Conservation (phyloP, 2,797 vertebrate genomes). For the Choloepus didactylus region DNA sequence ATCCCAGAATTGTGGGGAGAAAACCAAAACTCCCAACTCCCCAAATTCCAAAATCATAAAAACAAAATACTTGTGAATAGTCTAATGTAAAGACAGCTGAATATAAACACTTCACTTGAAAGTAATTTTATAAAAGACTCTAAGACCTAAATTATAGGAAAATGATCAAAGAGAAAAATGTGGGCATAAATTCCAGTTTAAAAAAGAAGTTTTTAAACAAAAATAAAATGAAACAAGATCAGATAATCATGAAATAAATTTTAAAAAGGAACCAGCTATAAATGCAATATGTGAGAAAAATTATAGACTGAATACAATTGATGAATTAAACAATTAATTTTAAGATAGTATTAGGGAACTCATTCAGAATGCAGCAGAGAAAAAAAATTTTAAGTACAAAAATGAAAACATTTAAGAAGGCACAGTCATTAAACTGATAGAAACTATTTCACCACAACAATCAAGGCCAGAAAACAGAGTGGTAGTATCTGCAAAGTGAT, state of each 20-base stretch:
- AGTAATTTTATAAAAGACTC: background rate
- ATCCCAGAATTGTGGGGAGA: background rate
- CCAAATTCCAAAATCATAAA: background rate
- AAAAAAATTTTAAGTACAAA: background rate
- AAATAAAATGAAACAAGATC: background rate
- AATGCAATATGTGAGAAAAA: background rate
- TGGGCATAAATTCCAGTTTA: background rate
- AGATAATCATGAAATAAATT: background rate
- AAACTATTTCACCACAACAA: background rate
- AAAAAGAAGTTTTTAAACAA: slow-evolving; percentile 20
- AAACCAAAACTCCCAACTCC: background rate
- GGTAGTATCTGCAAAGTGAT: background rate
- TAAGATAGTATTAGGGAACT: background rate
- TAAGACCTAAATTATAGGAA: background rate
- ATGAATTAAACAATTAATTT: background rate
- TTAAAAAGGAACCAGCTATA: background rate
- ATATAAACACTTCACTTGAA: background rate
- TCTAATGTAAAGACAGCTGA: background rate
- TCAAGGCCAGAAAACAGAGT: background rate
- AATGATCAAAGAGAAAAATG: background rate
- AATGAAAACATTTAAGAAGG: background rate
- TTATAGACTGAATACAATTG: background rate
- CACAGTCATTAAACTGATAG: background rate
- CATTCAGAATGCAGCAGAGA: background rate
- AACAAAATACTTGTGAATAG: background rate